phyloP scores from a whole-genome alignment of 2,797 vertebrate genomes.

The Acrossocheilus fasciatus region DNA sequence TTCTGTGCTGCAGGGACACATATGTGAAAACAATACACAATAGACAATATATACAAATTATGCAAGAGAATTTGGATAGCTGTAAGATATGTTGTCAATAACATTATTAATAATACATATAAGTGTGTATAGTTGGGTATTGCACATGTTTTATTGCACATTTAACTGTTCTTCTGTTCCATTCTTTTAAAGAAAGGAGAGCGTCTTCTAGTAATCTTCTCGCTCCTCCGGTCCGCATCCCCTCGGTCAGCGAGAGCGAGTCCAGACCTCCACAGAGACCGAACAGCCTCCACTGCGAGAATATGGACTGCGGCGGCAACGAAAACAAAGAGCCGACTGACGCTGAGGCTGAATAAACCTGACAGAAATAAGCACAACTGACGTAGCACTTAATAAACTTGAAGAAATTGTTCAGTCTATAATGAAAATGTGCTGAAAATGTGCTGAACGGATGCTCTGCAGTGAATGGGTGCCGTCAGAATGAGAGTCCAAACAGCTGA shows the following conservation, averaged over 20 bases:
- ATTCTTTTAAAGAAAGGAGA: conserved; percentile 74
- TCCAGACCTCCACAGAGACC: conserved; percentile 69
- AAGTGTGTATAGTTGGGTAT: too few species aligned
- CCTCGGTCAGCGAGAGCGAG: conserved; percentile 71
- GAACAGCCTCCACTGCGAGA: background rate
- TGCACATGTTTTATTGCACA: too few species aligned
- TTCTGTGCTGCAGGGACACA: too few species aligned
- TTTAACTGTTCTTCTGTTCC: background rate
- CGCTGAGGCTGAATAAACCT: background rate
- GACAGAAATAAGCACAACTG: background rate
- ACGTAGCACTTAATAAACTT: background rate
- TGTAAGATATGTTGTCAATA: too few species aligned
- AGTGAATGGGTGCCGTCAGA: background rate
- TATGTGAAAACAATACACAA: too few species aligned
- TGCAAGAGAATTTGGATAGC: too few species aligned
- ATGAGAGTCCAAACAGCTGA: background rate
- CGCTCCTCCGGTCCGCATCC: conserved; percentile 73
- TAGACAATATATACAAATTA: too few species aligned
- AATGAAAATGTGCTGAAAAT: background rate
- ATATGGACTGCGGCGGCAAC: background rate
- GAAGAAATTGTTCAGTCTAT: background rate
- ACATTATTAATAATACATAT: too few species aligned
- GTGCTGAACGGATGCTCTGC: background rate
- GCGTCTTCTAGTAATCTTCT: conserved; percentile 58
- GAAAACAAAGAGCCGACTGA: background rate